These are phyloP conservation scores for Neosilurus mollespiculum DNA, from an alignment of 2,797 vertebrate species.

Conservation along the genomic window DNA sequence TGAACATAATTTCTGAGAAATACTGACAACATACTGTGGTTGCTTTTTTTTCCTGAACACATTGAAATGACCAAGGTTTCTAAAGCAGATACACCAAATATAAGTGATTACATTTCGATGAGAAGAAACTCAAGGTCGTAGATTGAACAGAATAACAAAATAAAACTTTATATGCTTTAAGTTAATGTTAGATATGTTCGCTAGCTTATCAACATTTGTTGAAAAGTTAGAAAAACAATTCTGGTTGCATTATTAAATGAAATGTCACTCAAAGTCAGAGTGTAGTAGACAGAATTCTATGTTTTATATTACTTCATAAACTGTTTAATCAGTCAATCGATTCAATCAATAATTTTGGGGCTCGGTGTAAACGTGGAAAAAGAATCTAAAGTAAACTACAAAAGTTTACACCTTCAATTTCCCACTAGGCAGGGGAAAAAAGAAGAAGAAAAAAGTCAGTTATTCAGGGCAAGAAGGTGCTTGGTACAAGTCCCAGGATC, in stretches of 20 bases:
- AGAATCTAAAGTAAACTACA: conserved; percentile 2
- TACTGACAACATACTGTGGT: too few relatives aligned
- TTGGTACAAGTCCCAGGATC: too few relatives aligned
- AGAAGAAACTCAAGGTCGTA: not conserved
- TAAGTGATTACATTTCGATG: not conserved
- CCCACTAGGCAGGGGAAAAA: not conserved
- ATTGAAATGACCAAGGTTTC: not conserved
- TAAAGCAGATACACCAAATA: not conserved
- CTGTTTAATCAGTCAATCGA: too few relatives aligned
- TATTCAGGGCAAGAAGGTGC: too few relatives aligned
- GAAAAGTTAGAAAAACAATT: not conserved
- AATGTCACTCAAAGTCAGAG: not conserved
- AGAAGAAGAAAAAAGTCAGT: not conserved
- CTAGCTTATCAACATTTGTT: not conserved
- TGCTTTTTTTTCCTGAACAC: not conserved
- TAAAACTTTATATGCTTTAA: not conserved
- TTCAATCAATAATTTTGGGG: not conserved
- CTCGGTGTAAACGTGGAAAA: not conserved
- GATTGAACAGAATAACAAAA: not conserved
- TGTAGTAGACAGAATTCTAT: not conserved
- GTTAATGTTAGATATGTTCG: not conserved
- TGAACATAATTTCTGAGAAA: not conserved
- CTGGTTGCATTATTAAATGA: not conserved
- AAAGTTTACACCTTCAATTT: conserved; percentile 6
- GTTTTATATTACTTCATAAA: too few relatives aligned